Conservation (phyloP, 2,888 invertebrate species). For the Nomada ferruginata region DNA sequence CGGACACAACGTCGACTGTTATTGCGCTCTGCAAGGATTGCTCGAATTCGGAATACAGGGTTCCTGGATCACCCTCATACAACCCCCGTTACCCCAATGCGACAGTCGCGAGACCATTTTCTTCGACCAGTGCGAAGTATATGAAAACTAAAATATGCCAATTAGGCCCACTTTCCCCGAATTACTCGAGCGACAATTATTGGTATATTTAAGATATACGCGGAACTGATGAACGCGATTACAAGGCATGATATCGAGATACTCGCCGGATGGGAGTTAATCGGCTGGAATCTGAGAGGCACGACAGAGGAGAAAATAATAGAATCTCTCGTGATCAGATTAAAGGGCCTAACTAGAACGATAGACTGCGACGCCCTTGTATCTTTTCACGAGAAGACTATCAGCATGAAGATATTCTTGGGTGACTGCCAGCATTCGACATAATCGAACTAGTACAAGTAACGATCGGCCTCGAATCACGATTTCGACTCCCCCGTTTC, state of each 20-base stretch:
- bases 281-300: conserved; percentile 85
- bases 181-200: not conserved
- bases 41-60: conserved; percentile 86
- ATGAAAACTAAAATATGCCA: not conserved
- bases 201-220: conserved; percentile 84
- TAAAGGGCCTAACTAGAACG: conserved; percentile 83
- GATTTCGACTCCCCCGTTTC: conserved; percentile 36
- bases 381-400: conserved; percentile 86
- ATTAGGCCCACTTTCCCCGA: no score
- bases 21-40: conserved; percentile 88
- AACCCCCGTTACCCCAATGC: conserved; percentile 83
- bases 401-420: conserved; percentile 85
- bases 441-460: not conserved
- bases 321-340: conserved; percentile 85
- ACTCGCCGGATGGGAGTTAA: conserved; percentile 85
- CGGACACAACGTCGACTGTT: conserved; percentile 88
- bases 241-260: conserved; percentile 84
- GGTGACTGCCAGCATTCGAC: conserved; percentile 61
- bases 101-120: conserved; percentile 73
- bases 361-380: conserved; percentile 86
- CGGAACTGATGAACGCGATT: conserved; percentile 84
- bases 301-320: conserved; percentile 75
- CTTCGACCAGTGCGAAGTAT: conserved; percentile 83
- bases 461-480: not conserved
- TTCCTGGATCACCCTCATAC: conserved; percentile 87